phyloP scores from a whole-genome alignment of 2,113 vertebrate genomes.

The Guaruba guarouba region DNA sequence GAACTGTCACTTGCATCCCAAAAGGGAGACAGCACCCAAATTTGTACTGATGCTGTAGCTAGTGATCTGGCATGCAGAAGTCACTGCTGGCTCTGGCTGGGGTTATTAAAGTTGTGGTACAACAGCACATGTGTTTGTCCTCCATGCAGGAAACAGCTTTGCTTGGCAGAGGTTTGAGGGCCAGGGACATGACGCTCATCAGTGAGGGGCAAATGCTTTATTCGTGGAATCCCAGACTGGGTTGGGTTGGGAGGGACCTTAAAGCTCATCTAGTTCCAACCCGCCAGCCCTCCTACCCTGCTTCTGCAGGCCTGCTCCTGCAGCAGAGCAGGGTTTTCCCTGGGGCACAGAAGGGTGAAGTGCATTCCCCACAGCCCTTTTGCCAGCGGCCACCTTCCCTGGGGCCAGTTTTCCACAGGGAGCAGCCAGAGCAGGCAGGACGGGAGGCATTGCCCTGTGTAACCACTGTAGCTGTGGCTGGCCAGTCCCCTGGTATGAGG shows the following conservation, averaged over 20 bases:
- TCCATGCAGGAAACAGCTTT: not conserved
- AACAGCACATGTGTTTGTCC: not conserved
- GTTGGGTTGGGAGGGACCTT: not conserved
- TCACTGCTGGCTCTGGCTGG: rapidly evolving
- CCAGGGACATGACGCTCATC: rapidly evolving
- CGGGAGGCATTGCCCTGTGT: rapidly evolving
- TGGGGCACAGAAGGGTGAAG: not conserved
- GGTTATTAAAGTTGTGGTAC: not conserved
- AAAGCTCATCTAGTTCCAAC: not conserved
- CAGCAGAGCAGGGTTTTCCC: not conserved
- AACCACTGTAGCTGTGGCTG: not conserved
- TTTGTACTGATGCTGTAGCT: not conserved
- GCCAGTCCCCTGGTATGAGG: rapidly evolving
- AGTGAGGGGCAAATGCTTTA: not conserved
- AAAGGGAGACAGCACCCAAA: rapidly evolving
- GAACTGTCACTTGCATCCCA: not conserved
- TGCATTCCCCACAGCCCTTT: rapidly evolving
- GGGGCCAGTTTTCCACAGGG: not conserved
- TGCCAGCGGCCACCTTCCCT: too few species aligned
- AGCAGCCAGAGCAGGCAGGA: not conserved
- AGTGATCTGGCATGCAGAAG: not conserved
- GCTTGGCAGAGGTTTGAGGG: not conserved
- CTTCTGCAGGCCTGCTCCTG: not conserved
- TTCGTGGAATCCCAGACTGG: not conserved
- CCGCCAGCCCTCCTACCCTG: not conserved